Evolutionary conservation across 2,113 vertebrate species (phyloP).

Genomic region (Laticauda colubrina): DNA sequence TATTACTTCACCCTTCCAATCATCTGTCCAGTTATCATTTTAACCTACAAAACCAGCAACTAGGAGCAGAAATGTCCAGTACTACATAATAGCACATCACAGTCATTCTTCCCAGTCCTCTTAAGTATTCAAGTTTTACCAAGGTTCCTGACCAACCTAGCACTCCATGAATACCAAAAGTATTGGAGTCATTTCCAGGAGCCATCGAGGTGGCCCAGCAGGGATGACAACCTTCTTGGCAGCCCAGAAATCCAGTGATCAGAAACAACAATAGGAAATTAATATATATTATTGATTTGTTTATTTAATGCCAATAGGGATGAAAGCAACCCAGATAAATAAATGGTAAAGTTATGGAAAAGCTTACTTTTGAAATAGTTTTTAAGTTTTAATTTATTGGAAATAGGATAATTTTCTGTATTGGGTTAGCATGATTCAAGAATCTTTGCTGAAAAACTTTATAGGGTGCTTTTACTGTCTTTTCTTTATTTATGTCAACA

Average conservation of each 20-base stretch:
- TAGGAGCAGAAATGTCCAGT: too few species aligned
- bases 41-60: too few species aligned
- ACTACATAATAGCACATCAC: too few species aligned
- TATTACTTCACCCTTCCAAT: too few species aligned
- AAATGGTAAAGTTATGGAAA: background rate
- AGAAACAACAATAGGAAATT: background rate
- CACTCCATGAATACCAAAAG: too few species aligned
- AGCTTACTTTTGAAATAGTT: background rate
- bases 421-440: background rate
- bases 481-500: background rate
- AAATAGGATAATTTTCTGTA: background rate
- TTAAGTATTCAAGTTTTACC: too few species aligned
- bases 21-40: too few species aligned
- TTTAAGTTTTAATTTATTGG: background rate
- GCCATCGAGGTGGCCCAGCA: background rate
- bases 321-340: background rate
- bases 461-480: background rate
- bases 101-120: too few species aligned
- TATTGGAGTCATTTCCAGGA: background rate
- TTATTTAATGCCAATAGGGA: background rate
- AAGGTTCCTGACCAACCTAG: too few species aligned
- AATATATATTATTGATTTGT: background rate
- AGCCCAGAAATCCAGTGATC: background rate
- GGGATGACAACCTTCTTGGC: background rate
- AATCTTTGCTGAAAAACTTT: background rate